phyloP scores from a whole-genome alignment of 2,797 vertebrate species.

The Allenopithecus nigroviridis region DNA sequence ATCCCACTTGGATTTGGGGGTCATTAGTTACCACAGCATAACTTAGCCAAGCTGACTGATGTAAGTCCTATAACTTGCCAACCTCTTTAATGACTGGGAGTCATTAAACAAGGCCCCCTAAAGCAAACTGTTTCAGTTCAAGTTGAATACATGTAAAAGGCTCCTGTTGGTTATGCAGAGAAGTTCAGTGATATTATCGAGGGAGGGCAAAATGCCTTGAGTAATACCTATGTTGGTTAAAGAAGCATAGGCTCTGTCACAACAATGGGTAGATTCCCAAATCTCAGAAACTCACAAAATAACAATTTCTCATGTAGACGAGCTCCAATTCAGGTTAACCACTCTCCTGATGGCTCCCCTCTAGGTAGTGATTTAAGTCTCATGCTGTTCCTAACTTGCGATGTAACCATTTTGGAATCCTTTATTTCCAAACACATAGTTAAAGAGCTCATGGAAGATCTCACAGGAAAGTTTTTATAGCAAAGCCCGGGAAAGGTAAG shows the following conservation, averaged over 20 bases:
- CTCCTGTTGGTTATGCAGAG: not conserved
- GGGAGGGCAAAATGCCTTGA: not conserved
- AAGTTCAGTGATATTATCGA: not conserved
- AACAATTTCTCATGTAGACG: not conserved
- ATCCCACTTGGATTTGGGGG: not conserved
- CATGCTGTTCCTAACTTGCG: not conserved
- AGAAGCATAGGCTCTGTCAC: not conserved
- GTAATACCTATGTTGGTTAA: not conserved
- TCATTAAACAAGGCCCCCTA: not conserved
- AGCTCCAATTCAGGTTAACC: fast-evolving
- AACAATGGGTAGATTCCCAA: not conserved
- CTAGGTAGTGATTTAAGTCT: not conserved
- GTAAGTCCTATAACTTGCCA: not conserved
- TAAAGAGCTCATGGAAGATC: not conserved
- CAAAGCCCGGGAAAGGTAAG: not conserved
- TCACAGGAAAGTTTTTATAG: not conserved
- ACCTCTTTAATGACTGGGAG: not conserved
- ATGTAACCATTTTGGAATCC: not conserved
- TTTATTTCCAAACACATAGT: not conserved
- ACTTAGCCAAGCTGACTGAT: not conserved
- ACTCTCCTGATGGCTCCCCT: not conserved
- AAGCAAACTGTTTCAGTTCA: not conserved
- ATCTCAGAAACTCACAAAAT: conserved; percentile 4
- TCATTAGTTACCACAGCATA: not conserved
- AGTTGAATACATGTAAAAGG: not conserved